Conservation (phyloP, 1,140 invertebrate species). For the Halesus radiatus region DNA sequence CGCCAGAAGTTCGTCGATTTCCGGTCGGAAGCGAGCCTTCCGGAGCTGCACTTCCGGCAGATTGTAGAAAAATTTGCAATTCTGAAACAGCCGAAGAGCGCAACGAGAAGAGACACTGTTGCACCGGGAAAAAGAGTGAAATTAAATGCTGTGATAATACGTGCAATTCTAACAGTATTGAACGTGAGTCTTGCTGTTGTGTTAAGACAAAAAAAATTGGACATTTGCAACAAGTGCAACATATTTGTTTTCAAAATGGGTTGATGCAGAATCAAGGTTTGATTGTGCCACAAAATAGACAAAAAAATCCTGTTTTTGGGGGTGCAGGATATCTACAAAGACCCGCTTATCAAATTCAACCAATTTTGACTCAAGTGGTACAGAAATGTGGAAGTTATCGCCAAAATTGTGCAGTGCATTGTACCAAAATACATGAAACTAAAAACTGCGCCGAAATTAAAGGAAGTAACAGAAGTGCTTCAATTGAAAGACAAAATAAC, state of each 20-base stretch:
- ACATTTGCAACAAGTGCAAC: not conserved
- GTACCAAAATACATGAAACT: not conserved
- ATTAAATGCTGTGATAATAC: not conserved
- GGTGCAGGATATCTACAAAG: not conserved
- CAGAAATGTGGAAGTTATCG: not conserved
- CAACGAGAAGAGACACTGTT: not conserved
- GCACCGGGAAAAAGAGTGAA: not conserved
- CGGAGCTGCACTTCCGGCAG: not conserved
- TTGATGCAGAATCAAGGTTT: not conserved
- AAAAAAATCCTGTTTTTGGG: not conserved
- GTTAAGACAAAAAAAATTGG: not conserved
- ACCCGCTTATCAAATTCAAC: not conserved
- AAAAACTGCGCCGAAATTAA: too few species aligned
- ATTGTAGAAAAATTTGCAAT: not conserved
- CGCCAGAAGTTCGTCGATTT: conserved; percentile 17
- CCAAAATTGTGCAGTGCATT: not conserved
- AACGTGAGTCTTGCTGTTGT: not conserved
- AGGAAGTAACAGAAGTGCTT: not conserved
- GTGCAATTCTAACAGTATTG: too few species aligned
- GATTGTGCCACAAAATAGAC: not conserved
- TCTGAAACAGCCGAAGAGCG: not conserved
- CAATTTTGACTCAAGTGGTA: not conserved
- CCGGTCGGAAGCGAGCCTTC: conserved; percentile 1
- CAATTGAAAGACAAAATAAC: too few species aligned
- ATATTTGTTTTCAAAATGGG: not conserved